Evolutionary conservation across 2,113 vertebrate species (phyloP), one percentile per base, ranked within the genome.

Genomic region (Datnioides undecimradiatus): DNA sequence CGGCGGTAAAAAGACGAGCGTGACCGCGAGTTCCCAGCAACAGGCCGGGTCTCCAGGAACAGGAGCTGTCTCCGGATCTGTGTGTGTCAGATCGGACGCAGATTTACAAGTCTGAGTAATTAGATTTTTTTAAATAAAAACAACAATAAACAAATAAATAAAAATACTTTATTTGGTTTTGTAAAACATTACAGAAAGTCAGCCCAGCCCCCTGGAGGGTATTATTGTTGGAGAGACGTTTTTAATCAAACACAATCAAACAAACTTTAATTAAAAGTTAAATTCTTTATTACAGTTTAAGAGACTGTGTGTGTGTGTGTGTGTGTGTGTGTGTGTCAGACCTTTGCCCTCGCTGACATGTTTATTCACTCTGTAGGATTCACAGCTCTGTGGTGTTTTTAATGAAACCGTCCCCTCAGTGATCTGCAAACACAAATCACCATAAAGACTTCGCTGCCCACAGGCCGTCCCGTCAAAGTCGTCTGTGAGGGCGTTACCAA

Each of bases 11-110:
- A 66, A 62, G 59, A 64, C 2, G 64, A 65, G 54, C 43, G 64
- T 73, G 71, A 71, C 76, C 79, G 70, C 16, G 1, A 80, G 68
- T 90, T 90, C 86, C 81, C 33, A 51, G 85, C 82, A 86, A 36
- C n/a, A 12, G 34, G 69, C 62, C 33, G 13, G 13, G 43, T 31
- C 55, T 83, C 67, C 81, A 77, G 67, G 71, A 88, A 87, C 17
- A 41, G 46, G 66, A 58, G 36, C 38, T 41, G 57, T 75, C 67
- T 71, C 27, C 38, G 45, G 54, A 54, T 70, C 43, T 70, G 21
- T 46, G 38, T 55, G 45, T 60, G 34, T 68, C n/a, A n/a, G n/a
- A n/a, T n/a, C n/a, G n/a, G 10, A 49, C 29, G 52, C 1, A 17
- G 31, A 75, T 70, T 82, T 55, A 63, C n/a, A 78, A 40, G 21